Conservation (phyloP, 2,888 invertebrate genomes). For the Coecobrya sp. region DNA sequence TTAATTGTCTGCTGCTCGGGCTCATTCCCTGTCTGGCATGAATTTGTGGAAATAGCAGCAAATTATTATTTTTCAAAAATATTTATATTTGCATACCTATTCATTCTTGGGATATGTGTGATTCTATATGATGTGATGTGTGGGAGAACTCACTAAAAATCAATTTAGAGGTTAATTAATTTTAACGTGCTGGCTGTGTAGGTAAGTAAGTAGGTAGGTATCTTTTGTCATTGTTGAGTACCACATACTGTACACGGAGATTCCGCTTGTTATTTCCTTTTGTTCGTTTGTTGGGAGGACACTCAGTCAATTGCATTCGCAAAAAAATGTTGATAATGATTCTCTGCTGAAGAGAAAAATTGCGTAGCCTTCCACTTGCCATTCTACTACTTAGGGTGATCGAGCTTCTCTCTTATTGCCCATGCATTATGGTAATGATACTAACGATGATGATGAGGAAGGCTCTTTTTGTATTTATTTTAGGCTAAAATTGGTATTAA, state of each 20-base stretch:
- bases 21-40: neutral
- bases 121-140: neutral
- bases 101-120: neutral
- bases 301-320: neutral
- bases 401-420: neutral
- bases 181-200: neutral
- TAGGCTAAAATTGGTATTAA: constrained; percentile 69
- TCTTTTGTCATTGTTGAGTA: constrained; percentile 13
- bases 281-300: constrained; percentile 18
- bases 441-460: constrained; percentile 24
- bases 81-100: neutral
- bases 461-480: constrained; percentile 24
- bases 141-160: constrained; percentile 37
- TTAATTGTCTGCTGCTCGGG: neutral
- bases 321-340: neutral
- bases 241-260: neutral
- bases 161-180: constrained; percentile 61
- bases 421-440: constrained; percentile 12
- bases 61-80: neutral
- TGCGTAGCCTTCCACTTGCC: constrained; percentile 67
- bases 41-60: neutral
- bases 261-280: neutral
- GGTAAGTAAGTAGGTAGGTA: neutral
- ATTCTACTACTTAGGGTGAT: neutral
- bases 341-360: neutral